phyloP scores from a whole-genome alignment of 2,888 invertebrate genomes.

The Brachyopa scutellaris region DNA sequence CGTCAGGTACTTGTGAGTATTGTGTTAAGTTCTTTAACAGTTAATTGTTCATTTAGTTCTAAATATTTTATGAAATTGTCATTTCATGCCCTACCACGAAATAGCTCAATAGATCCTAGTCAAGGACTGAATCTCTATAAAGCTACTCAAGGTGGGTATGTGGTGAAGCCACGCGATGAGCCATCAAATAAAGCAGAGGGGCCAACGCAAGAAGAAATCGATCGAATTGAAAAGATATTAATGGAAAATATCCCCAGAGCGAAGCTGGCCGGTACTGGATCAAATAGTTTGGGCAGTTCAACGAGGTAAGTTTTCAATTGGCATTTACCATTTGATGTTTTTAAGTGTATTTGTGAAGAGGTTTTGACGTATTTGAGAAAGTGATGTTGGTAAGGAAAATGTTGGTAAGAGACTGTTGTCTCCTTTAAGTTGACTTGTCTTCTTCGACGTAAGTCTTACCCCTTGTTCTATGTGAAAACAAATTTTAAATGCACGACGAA shows the following conservation, averaged over 20 bases:
- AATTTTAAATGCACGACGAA: too few species aligned
- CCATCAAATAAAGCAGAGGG: slow-evolving; percentile 86
- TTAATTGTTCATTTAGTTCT: slow-evolving; percentile 64
- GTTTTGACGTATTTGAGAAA: too few species aligned
- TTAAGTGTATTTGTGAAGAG: too few species aligned
- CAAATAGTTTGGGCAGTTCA: slow-evolving; percentile 83
- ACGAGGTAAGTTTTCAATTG: slow-evolving; percentile 78
- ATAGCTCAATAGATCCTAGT: slow-evolving; percentile 81
- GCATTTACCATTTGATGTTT: too few species aligned
- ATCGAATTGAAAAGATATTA: slow-evolving; percentile 84
- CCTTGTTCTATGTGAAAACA: too few species aligned
- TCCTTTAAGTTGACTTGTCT: too few species aligned
- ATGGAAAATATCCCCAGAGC: slow-evolving; percentile 80
- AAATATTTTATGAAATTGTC: slow-evolving; percentile 69
- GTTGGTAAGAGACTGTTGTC: too few species aligned
- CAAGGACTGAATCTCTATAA: slow-evolving; percentile 81
- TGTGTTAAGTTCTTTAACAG: slow-evolving; percentile 31
- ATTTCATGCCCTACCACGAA: slow-evolving; percentile 46
- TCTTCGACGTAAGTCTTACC: too few species aligned
- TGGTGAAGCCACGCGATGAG: slow-evolving; percentile 86
- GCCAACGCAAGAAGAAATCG: slow-evolving; percentile 84
- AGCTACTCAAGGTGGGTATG: slow-evolving; percentile 84
- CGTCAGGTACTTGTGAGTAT: slow-evolving; percentile 78
- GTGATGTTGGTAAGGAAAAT: too few species aligned
- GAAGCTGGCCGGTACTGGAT: slow-evolving; percentile 81